These are phyloP conservation scores for Sipha maydis DNA, from an alignment of 2,888 invertebrate species.

Conservation along the genomic window DNA sequence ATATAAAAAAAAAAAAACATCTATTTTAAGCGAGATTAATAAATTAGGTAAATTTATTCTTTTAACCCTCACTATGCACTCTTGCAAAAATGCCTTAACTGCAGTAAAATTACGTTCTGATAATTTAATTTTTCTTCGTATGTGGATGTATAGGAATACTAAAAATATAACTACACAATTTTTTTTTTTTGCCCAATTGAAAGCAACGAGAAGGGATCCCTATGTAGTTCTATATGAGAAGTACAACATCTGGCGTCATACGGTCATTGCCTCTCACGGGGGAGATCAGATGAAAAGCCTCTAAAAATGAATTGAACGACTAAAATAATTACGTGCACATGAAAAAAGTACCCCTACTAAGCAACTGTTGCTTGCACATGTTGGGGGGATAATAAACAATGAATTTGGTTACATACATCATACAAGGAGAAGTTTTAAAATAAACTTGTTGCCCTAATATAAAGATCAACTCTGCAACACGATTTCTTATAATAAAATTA, in stretches of 20 bases:
- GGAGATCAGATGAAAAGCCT: conserved; percentile 56
- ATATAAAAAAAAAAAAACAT: neutral
- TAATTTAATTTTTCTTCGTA: conserved; percentile 7
- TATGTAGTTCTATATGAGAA: conserved; percentile 31
- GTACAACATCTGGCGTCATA: conserved; percentile 60
- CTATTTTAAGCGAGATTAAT: neutral
- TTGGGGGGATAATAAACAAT: conserved; percentile 43
- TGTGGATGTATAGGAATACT: conserved; percentile 41
- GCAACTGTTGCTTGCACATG: conserved; percentile 61
- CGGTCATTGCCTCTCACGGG: conserved; percentile 45
- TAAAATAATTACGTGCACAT: conserved; percentile 55
- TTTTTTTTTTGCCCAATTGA: conserved; percentile 51
- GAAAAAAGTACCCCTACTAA: conserved; percentile 60
- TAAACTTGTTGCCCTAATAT: conserved; percentile 53
- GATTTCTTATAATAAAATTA: conserved; percentile 12
- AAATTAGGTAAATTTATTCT: neutral
- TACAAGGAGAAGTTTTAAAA: conserved; percentile 56
- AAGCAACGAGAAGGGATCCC: conserved; percentile 39
- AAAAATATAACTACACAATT: conserved; percentile 41
- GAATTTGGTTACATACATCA: conserved; percentile 43
- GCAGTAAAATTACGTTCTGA: conserved; percentile 5
- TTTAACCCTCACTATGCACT: neutral
- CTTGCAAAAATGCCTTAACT: neutral
- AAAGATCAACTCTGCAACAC: neutral
- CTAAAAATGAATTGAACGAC: conserved; percentile 48